Conservation (phyloP, 2,797 vertebrate species). For the Phoxinus dragarum region DNA sequence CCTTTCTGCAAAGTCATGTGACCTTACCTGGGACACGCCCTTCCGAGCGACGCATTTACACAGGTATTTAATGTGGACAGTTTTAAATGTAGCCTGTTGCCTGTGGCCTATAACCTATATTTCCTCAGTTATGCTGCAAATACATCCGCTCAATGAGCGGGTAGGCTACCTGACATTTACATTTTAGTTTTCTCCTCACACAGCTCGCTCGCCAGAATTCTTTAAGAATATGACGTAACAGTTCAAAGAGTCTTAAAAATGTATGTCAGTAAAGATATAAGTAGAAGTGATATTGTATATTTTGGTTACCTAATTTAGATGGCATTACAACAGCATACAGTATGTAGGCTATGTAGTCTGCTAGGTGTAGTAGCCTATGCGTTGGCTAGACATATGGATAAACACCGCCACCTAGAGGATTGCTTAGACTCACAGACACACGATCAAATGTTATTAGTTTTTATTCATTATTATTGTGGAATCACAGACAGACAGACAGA, state of each 20-base stretch:
- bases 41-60: not conserved
- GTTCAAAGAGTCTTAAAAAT: not conserved
- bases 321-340: not conserved
- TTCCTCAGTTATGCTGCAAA: not conserved
- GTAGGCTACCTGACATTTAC: too few relatives aligned
- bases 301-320: not conserved
- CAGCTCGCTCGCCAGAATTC: not conserved
- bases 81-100: not conserved
- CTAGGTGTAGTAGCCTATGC: not conserved
- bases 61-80: too few relatives aligned
- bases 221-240: not conserved
- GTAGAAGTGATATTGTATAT: not conserved
- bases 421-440: too few relatives aligned
- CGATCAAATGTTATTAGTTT: not conserved
- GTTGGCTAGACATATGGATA: not conserved
- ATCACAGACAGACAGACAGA: not conserved
- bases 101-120: not conserved
- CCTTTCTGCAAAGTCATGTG: not conserved
- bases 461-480: not conserved
- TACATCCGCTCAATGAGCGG: not conserved
- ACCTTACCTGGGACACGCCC: constrained; percentile 13
- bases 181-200: too few relatives aligned
- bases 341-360: not conserved
- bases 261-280: not conserved
- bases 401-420: constrained; percentile 4